These are phyloP conservation scores for Smutsia gigantea DNA, from an alignment of 2,797 vertebrate species.

Conservation along the genomic window DNA sequence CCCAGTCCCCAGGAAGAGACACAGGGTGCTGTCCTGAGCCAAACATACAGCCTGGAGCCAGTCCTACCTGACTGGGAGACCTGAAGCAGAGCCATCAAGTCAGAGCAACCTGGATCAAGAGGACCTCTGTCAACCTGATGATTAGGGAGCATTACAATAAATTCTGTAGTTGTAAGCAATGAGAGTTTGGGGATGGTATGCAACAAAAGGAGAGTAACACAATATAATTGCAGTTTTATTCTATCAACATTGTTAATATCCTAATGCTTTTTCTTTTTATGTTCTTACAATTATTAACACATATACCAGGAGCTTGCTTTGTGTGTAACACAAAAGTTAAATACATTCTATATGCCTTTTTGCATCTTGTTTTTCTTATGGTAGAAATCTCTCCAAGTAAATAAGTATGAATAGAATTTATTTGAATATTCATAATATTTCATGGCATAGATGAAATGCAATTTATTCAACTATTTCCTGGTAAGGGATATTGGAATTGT, in stretches of 20 bases:
- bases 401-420: background rate
- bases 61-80: background rate
- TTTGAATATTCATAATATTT: background rate
- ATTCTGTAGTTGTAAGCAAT: background rate
- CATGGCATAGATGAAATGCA: background rate
- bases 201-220: background rate
- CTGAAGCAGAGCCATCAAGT: background rate
- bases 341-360: background rate
- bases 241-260: background rate
- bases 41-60: background rate
- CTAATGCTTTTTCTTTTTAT: background rate
- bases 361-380: background rate
- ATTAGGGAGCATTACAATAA: background rate
- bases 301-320: background rate
- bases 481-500: background rate
- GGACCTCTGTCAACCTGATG: background rate
- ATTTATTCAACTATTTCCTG: background rate
- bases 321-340: background rate
- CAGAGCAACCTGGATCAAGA: background rate
- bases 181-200: background rate
- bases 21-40: background rate
- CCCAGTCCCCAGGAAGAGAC: background rate
- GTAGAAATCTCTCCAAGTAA: background rate
- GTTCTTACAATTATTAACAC: background rate
- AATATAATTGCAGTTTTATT: background rate